A percentile compares a stretch with the other conserved stretches of the same genome.
These are phyloP conservation scores for Pomacea canaliculata DNA, from an alignment of 2,888 invertebrate genomes.

Conservation along the genomic window DNA sequence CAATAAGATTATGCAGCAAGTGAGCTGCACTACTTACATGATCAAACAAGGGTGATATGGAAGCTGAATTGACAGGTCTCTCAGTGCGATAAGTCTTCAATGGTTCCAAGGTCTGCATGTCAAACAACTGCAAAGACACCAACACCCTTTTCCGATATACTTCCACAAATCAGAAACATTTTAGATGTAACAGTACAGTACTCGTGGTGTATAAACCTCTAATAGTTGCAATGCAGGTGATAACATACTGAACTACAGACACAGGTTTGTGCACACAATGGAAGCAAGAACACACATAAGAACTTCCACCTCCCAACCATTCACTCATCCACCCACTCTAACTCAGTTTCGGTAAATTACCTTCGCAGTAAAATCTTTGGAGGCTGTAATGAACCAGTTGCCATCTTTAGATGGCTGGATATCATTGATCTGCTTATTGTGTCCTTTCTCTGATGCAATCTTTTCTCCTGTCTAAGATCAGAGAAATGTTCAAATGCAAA, in stretches of 20 bases:
- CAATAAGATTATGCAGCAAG: neutral
- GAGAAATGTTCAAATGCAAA: neutral
- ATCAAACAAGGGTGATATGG: slow-evolving; percentile 93
- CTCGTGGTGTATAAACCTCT: no score
- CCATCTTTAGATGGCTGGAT: slow-evolving; percentile 94
- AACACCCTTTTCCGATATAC: neutral
- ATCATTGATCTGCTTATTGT: slow-evolving; percentile 90
- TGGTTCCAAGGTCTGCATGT: slow-evolving; percentile 86
- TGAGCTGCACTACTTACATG: slow-evolving; percentile 77
- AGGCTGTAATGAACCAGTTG: slow-evolving; percentile 96
- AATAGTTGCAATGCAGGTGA: no score
- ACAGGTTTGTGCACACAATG: no score
- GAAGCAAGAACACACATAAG: neutral
- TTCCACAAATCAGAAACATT: neutral
- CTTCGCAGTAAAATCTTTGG: slow-evolving; percentile 95
- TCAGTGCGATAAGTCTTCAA: slow-evolving; percentile 98
- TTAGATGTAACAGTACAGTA: no score
- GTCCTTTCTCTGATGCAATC: slow-evolving; percentile 82
- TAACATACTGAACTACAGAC: no score
- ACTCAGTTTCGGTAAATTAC: slow-evolving; percentile 48
- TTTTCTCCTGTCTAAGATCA: slow-evolving; percentile 83
- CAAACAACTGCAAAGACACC: slow-evolving; percentile 77
- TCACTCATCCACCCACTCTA: no score
- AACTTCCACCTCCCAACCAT: neutral
- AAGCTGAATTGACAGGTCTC: slow-evolving; percentile 97